A percentile compares a stretch with the other conserved stretches of the same genome.
These are phyloP conservation scores for Argentina silus DNA, from an alignment of 2,797 vertebrate species.

Conservation along the genomic window DNA sequence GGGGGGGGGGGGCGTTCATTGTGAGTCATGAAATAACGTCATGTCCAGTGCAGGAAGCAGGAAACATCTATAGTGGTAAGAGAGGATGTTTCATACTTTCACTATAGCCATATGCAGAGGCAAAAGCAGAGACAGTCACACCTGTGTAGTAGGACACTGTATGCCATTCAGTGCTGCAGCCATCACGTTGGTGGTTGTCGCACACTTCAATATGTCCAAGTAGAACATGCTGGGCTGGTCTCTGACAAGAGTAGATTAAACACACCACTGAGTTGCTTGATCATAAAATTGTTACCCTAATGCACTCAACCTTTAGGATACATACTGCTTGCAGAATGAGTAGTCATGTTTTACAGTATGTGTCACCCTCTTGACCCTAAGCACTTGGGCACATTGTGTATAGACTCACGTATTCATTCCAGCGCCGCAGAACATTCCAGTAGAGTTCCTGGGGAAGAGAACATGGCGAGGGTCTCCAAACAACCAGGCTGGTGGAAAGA, in stretches of 20 bases:
- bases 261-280: background rate
- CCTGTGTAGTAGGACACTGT: slow-evolving; percentile 73
- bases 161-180: slow-evolving; percentile 42
- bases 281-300: background rate
- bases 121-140: slow-evolving; percentile 16
- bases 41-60: background rate
- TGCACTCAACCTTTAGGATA: no score
- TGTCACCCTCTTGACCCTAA: no score
- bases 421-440: slow-evolving; percentile 76
- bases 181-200: slow-evolving; percentile 39
- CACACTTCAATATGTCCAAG: slow-evolving; percentile 69
- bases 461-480: slow-evolving; percentile 80
- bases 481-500: slow-evolving; percentile 71
- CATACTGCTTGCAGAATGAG: no score
- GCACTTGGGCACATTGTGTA: no score
- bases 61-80: background rate
- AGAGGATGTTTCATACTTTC: no score
- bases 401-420: slow-evolving; percentile 69
- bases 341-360: no score
- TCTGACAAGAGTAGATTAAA: slow-evolving; percentile 39
- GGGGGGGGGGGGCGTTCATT: background rate
- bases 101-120: no score
- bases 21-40: background rate
- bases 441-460: slow-evolving; percentile 79
- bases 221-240: slow-evolving; percentile 68